These are phyloP conservation scores for Sciaenops ocellatus DNA, from an alignment of 2,797 vertebrate genomes.

Conservation along the genomic window DNA sequence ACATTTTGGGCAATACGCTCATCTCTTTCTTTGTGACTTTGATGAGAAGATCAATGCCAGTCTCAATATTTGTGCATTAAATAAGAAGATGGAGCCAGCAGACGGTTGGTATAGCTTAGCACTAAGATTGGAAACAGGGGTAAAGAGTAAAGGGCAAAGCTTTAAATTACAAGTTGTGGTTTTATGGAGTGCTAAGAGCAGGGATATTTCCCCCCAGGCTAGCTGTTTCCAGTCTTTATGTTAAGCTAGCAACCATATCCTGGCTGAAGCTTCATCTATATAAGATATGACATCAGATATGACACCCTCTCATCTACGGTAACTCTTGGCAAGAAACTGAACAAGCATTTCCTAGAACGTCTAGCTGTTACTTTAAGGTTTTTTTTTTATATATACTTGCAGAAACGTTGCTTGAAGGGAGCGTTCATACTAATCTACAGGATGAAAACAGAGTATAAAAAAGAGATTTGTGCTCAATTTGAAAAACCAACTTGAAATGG, in stretches of 20 bases:
- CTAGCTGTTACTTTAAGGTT: not conserved
- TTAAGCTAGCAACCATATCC: not conserved
- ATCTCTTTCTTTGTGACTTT: not conserved
- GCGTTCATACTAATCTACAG: not conserved
- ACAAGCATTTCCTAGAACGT: not conserved
- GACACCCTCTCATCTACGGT: not conserved
- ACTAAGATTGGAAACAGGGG: not conserved
- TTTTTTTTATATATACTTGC: conserved; percentile 26
- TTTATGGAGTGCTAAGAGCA: not conserved
- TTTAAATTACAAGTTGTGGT: not conserved
- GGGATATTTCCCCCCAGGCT: not conserved
- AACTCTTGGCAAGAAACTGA: not conserved
- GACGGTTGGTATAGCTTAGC: not conserved
- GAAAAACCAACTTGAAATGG: conserved; percentile 21
- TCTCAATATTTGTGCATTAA: not conserved
- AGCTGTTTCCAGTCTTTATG: not conserved
- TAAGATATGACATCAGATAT: not conserved
- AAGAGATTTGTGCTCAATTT: conserved; percentile 8
- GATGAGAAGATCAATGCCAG: not conserved
- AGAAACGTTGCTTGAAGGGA: conserved; percentile 1
- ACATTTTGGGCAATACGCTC: not conserved
- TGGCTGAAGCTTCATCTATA: not conserved
- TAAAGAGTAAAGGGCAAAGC: not conserved
- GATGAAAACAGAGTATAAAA: conserved; percentile 17
- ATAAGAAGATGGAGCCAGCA: not conserved